Base-by-base conservation (phyloP, 2,113 vertebrate species). In the Hiodon tergisus region DNA sequence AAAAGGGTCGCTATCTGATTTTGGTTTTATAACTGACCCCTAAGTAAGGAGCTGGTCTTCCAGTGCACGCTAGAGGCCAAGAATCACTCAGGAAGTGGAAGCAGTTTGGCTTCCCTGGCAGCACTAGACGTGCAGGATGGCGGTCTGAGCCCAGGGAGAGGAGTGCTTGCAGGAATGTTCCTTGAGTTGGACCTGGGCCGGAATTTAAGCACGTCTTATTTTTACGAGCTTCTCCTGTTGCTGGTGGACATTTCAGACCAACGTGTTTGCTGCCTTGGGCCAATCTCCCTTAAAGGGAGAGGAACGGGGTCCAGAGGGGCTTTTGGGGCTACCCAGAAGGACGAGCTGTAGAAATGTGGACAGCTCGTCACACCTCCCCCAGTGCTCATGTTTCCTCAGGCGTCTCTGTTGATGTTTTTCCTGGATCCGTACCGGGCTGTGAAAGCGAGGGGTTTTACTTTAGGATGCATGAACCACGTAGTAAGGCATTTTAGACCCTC, bases 231-330 rank as follows among this genome's bases (percentile, higher is more conserved):
- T 78, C 76, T 69, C 61, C 72, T 65, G 76, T 76, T 75, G 78
- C 74, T 80, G 77, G 78, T 65, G n/a, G 61, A 76, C 80, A 81
- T 83, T 80, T 75, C 78, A 78, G 75, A 69, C 78, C 52, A 78
- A 80, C 78, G 63, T 80, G 76, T 72, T 78, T 72, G 54, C 76
- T 79, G 73, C 81, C 76, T 77, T 74, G 70, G 77, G 81, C 78
- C 78, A 70, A 73, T 52, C 68, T 71, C 70, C 72, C 73, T 54
- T 81, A 75, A 81, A 83, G 80, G 78, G 77, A 72, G 68, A 78
- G 54, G 13, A 61, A 71, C 16, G 48, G 55, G 54, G 31, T 61
- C 5, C 4, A 4, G 48, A 10, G 48, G 6, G 17, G 13, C 5
- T 53, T 47, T 5, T 71, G 54, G 8, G 2, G n/a, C 13, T 57